Conservation (phyloP, 2,113 vertebrate genomes). For the Saimiri boliviensis region DNA sequence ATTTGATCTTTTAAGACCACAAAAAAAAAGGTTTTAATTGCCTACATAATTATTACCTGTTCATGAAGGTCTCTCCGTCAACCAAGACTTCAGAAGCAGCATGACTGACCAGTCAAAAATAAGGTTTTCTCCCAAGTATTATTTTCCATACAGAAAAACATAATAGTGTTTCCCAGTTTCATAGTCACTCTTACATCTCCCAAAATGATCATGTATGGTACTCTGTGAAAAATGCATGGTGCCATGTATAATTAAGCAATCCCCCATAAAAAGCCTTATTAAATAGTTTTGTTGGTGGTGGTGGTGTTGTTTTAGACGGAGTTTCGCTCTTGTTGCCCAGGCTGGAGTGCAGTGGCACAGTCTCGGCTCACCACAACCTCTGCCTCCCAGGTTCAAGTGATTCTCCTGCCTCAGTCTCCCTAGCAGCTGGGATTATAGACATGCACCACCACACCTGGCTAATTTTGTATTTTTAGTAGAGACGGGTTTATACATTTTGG, state of each 20-base stretch:
- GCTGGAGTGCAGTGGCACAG: no score
- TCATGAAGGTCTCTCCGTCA: not conserved
- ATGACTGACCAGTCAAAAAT: not conserved
- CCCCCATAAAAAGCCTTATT: not conserved
- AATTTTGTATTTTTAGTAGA: no score
- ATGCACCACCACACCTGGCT: no score
- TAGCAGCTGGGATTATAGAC: no score
- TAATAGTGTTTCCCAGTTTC: not conserved
- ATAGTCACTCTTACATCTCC: not conserved
- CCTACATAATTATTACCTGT: not conserved
- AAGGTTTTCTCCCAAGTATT: not conserved
- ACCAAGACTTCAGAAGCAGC: not conserved
- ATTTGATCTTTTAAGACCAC: not conserved
- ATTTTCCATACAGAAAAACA: not conserved
- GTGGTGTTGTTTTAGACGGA: no score
- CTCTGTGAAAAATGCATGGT: not conserved
- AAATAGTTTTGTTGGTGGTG: not conserved
- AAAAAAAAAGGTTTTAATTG: not conserved
- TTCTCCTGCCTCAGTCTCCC: no score
- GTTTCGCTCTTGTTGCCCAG: no score
- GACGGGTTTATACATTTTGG: no score
- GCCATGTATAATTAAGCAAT: not conserved
- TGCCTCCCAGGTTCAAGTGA: no score
- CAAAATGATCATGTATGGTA: not conserved
- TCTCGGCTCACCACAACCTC: no score